Base-by-base conservation (phyloP, 2,888 invertebrate species). In the Caenorhabditis sinica region DNA sequence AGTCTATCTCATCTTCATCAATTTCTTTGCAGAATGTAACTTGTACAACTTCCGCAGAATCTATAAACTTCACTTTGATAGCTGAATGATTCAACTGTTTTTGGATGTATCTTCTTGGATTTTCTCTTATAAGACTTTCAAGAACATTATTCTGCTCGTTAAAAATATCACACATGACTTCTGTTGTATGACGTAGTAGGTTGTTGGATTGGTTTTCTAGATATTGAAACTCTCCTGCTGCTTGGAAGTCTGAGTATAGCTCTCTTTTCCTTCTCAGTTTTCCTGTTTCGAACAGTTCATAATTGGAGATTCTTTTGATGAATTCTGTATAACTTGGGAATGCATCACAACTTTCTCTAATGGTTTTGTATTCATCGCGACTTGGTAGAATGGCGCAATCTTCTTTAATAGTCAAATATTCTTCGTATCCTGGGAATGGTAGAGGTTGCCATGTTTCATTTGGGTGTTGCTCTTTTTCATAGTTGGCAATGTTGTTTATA, bases 201-300 rank as follows among this genome's bases (percentile, higher is more conserved):
- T 86, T 84, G 45, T 86, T 86, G 56, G 83, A 84, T 65, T 80
- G 65, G 45, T 86, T 86, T 60, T 86, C 86, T 20, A 86, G 82
- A 51, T 84, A 86, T 82, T 86, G 83, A 74, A 86, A 86, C 36
- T 86, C 86, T 82, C 84, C 86, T 43, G 83, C 81, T 73, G 84
- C 86, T 86, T 86, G 86, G 74, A 84, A 86, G 49, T 86, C 86
- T 76, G 86, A 76, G 77, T 86, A 84, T 33, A 82, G 11, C 17
- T 85, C 40, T 79, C 85, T 82, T 66, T 51, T 82, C 13, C 30
- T 85, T 73, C 82, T 76, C 23, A 9, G 45, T 15, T 61, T 45
- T 60, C 20, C 40, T 20, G 17, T 56, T 56, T 69, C 15, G 15
- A 40, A 53, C 13, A 63, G 6, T 53, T 56, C 66, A 58, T 66